Evolutionary conservation across 2,797 vertebrate species (phyloP), one percentile per base, ranked within the genome.

Genomic region (Spinibarbus caldwelli): DNA sequence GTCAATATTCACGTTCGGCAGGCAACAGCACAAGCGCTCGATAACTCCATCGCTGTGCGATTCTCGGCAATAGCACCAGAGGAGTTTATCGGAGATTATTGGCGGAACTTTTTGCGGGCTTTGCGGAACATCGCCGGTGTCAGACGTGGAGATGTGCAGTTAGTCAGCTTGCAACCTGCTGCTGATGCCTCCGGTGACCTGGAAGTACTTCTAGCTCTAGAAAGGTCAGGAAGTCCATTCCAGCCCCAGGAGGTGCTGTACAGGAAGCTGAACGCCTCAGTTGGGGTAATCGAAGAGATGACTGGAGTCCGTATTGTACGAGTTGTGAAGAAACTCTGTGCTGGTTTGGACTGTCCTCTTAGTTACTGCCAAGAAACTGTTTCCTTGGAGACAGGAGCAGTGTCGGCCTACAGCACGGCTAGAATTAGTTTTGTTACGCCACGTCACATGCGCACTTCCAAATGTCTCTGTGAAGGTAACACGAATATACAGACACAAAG

Each of bases 381-480:
- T 86, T 93, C 95, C 1, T 87, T 99, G 92, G 97, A 99, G 89
- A 96, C 95, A 59, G 94, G 90, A 2, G 2, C 92, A 21, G 96
- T 98, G 96, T 96, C 97, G 36, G 98, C 98, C 0, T 96, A 99
- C 91, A 99, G 98, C 95, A 99, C 98, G 0, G 98, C 98, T 14
- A 95, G 98, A 52, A 87, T 99, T 89, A 99, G 98, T 90, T 99
- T 99, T 11, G 98, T 99, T 87, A 98, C 97, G 14, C 97, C 98
- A 0, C 96, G 96, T 23, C 97, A 99, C 93, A 93, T 92, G 21
- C 94, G 97, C 34, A 92, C 92, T 0, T 95, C 98, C 0, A 93
- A 95, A 86, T 99, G 98, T 91, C 97, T 98, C 94, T 99, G 98
- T 87, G 94, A 94, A 96, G 98, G 98, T 99, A 95, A 36, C 59